Evolutionary conservation across 2,888 invertebrate genomes (phyloP).

Genomic region (Papilio gigon): DNA sequence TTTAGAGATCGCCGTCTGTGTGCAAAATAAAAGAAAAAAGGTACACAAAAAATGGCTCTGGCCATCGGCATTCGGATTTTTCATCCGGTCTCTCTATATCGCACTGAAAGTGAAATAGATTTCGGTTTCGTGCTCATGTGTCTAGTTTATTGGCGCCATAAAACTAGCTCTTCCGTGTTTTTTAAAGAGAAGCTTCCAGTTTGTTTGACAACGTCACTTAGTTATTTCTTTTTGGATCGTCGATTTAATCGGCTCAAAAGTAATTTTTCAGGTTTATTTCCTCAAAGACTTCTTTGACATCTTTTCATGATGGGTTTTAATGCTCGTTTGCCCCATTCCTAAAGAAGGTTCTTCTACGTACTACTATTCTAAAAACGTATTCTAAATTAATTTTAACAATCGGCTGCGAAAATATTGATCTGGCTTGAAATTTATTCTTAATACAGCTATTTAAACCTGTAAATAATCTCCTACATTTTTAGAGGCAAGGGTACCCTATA

Average conservation of each 20-base stretch:
- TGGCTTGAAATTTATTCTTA: neutral
- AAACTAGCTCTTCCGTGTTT: constrained; percentile 4
- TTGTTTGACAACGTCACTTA: neutral
- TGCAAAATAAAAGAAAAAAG: constrained; percentile 44
- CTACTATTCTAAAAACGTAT: no score
- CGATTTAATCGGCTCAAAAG: no score
- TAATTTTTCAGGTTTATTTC: no score
- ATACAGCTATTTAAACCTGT: neutral
- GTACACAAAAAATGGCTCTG: constrained; percentile 37
- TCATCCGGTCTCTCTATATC: constrained; percentile 46
- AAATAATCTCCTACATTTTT: neutral
- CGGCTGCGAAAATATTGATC: neutral
- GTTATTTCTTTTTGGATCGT: neutral
- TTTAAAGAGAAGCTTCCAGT: neutral
- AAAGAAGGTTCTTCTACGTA: no score
- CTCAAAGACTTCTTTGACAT: no score
- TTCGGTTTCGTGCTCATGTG: constrained; percentile 43
- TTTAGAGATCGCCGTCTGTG: constrained; percentile 55
- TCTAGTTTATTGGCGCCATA: constrained; percentile 40
- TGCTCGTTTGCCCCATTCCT: no score
- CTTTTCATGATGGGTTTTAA: no score
- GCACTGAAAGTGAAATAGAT: constrained; percentile 50
- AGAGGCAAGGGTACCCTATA: neutral
- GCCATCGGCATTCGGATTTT: constrained; percentile 45
- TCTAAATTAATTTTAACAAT: neutral